phyloP scores from a whole-genome alignment of 2,888 invertebrate species.

The Eupithecia tripunctaria region DNA sequence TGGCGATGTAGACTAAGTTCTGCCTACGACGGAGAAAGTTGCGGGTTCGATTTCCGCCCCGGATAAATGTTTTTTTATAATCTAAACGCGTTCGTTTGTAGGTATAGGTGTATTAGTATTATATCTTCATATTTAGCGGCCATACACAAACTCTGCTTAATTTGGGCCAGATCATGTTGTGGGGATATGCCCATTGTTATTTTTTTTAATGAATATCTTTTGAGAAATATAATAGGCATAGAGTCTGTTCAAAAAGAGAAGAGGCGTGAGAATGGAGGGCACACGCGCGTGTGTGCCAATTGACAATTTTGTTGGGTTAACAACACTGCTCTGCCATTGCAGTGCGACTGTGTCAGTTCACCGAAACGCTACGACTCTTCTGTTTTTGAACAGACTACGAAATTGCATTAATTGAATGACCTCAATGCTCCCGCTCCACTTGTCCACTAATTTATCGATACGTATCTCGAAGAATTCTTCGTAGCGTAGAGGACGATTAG shows the following conservation, averaged over 20 bases:
- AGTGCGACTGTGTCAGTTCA: too few relatives aligned
- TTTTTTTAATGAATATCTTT: not conserved
- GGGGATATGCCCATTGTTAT: not conserved
- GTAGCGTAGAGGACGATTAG: slow-evolving; percentile 93
- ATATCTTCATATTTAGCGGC: not conserved
- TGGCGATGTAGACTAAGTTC: not conserved
- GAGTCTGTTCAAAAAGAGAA: too few relatives aligned
- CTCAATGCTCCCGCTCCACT: slow-evolving; percentile 97
- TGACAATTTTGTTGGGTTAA: too few relatives aligned
- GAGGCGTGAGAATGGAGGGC: too few relatives aligned
- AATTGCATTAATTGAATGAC: slow-evolving; percentile 56
- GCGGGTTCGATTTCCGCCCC: not conserved
- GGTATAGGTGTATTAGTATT: not conserved
- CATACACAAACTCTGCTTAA: not conserved
- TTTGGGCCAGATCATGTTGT: not conserved
- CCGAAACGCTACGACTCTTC: too few relatives aligned
- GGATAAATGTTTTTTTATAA: not conserved
- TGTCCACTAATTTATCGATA: slow-evolving; percentile 95
- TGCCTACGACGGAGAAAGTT: not conserved
- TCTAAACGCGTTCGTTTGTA: not conserved
- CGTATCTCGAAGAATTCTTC: slow-evolving; percentile 97
- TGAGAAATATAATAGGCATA: not conserved
- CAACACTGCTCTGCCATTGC: too few relatives aligned
- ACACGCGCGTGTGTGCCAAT: too few relatives aligned
- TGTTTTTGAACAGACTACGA: too few relatives aligned